These are phyloP conservation scores for Acleris cristana DNA, from an alignment of 2,888 invertebrate species.

Conservation along the genomic window DNA sequence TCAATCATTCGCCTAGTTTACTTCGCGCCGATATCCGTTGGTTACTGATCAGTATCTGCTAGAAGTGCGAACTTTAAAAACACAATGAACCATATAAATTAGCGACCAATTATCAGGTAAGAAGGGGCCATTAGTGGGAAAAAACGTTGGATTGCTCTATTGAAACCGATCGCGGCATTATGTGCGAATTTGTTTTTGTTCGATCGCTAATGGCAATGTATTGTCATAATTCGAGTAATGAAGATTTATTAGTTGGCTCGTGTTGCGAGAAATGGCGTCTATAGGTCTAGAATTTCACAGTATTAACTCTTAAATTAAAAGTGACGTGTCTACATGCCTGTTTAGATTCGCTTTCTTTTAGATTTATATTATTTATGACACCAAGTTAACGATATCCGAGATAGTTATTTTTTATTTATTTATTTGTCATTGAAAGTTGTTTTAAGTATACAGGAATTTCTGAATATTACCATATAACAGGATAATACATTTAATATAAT, in stretches of 20 bases:
- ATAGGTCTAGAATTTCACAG: no score
- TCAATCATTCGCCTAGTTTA: conserved; percentile 42
- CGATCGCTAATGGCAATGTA: conserved; percentile 24
- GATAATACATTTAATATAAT: no score
- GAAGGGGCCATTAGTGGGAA: conserved; percentile 54
- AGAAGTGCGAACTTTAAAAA: conserved; percentile 32
- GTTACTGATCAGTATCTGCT: conserved; percentile 20
- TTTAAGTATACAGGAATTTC: no score
- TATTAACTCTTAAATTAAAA: no score
- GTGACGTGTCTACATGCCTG: no score
- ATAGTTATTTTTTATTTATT: no score
- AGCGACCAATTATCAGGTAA: conserved; percentile 65
- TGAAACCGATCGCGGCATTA: conserved; percentile 59
- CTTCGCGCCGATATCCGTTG: conserved; percentile 8
- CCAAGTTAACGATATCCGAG: no score
- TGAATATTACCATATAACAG: no score
- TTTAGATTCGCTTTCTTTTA: no score
- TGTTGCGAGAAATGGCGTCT: conserved; percentile 18
- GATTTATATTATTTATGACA: no score
- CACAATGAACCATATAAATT: conserved; percentile 46
- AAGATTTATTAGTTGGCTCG: conserved; percentile 18
- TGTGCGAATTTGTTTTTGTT: conserved; percentile 60
- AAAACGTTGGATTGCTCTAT: conserved; percentile 64
- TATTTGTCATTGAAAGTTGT: no score
- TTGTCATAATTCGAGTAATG: conserved; percentile 34